Evolutionary conservation across 2,113 vertebrate genomes (phyloP).

Genomic region (Myrmecobius fasciatus): DNA sequence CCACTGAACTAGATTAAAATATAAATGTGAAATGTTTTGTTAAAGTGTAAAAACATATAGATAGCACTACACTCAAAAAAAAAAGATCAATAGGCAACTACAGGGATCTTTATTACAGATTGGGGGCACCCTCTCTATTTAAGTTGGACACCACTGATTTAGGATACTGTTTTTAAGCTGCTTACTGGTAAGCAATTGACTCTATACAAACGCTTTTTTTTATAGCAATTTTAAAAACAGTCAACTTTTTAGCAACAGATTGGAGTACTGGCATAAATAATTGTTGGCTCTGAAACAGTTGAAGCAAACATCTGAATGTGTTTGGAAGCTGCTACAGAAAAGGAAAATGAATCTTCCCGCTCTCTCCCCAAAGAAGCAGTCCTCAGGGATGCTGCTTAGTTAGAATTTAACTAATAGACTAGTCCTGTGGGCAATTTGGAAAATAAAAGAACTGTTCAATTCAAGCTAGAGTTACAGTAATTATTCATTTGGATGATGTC

Average conservation of each 20-base stretch:
- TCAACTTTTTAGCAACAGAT: background rate
- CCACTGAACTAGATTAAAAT: too few species aligned
- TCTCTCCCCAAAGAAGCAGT: background rate
- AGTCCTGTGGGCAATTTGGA: background rate
- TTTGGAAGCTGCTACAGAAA: background rate
- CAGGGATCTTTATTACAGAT: background rate
- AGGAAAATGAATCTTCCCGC: background rate
- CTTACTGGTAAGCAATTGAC: background rate
- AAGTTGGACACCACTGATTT: background rate
- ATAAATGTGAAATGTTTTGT: background rate
- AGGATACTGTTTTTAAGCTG: background rate
- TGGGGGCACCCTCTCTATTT: background rate
- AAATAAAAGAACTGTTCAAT: conserved; percentile 6
- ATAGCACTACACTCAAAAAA: background rate
- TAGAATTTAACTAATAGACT: background rate
- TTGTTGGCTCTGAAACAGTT: background rate
- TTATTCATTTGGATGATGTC: background rate
- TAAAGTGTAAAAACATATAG: background rate
- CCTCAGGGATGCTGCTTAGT: background rate
- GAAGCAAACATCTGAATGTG: background rate
- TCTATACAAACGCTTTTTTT: background rate
- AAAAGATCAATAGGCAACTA: background rate
- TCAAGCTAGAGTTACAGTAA: background rate
- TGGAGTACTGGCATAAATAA: background rate
- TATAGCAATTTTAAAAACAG: background rate